Evolutionary conservation across 2,113 vertebrate species (phyloP), one percentile per base, ranked within the genome.

Genomic region (Oxyruncus cristatus): DNA sequence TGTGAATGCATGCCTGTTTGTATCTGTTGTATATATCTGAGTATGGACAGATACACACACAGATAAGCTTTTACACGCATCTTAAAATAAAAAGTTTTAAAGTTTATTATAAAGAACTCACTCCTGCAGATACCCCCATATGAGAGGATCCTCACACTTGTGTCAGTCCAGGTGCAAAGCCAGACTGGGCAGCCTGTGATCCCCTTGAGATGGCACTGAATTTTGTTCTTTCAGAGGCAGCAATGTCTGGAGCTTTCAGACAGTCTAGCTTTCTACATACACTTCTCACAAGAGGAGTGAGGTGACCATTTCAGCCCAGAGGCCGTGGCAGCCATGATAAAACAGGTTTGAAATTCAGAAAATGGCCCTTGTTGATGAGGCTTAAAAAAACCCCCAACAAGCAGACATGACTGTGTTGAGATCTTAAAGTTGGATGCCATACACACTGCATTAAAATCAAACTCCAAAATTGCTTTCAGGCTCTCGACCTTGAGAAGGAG

Each of bases 1-100:
- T 33, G 33, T 39, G 44, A 61, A 3, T 28, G 8, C 18, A 30
- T 2, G 5, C 0, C 0, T 47, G 39, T 50, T 85, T 72, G 14
- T 71, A 42, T 23, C 56, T 72, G 9, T 28, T 68, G 33, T 30
- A 14, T 39, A 3, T 27, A 33, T 15, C 33, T 56, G n/a, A 16
- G 5, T 50, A 79, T 3, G 4, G 30, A 44, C 35, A n/a, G 21
- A 35, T 44, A 44, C 3, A 30, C 4, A 56, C 3, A 66, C 8
- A 52, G 15, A 15, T 33, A 42, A 0, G 1, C 5, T 65, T 61
- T 42, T 30, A 67, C 4, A 46, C 12, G 21, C 17, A 44, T 5
- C 26, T 5, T 22, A 33, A 85, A 90, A 76, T 11, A 72, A 77
- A 67, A 59, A 26, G 11, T 17, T 20, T 16, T 9, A 11, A 77